Conservation (phyloP, 2,113 vertebrate genomes). For the Pionites leucogaster region DNA sequence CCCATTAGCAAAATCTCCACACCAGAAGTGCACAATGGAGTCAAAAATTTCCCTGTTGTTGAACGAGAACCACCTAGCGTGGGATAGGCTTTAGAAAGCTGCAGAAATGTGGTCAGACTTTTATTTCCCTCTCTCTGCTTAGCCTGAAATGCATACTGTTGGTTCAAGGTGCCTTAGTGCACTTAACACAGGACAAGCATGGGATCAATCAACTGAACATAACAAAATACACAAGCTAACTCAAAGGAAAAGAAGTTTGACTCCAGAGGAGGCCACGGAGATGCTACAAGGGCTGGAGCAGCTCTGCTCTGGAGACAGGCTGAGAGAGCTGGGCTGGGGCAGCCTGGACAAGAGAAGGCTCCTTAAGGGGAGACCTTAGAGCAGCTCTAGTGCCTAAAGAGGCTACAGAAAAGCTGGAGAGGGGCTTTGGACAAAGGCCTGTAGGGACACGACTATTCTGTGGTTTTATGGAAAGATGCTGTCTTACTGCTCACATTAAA, state of each 20-base stretch:
- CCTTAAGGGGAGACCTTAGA: not conserved
- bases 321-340: not conserved
- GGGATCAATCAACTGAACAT: not conserved
- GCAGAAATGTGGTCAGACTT: not conserved
- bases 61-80: not conserved
- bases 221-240: not conserved
- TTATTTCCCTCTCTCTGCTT: not conserved
- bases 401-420: too few species aligned
- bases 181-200: not conserved
- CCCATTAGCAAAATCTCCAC: not conserved
- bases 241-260: not conserved
- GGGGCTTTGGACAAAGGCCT: too few species aligned
- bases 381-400: not conserved
- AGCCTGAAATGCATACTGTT: fast-evolving
- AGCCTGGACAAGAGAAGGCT: not conserved
- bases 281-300: not conserved
- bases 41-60: not conserved
- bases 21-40: not conserved
- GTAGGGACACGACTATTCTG: not conserved
- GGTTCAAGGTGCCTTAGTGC: not conserved
- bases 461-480: not conserved
- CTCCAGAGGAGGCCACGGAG: not conserved
- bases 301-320: not conserved
- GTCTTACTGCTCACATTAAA: not conserved
- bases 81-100: not conserved